phyloP scores from a whole-genome alignment of 2,888 invertebrate species.

The Amphipoea oculea region DNA sequence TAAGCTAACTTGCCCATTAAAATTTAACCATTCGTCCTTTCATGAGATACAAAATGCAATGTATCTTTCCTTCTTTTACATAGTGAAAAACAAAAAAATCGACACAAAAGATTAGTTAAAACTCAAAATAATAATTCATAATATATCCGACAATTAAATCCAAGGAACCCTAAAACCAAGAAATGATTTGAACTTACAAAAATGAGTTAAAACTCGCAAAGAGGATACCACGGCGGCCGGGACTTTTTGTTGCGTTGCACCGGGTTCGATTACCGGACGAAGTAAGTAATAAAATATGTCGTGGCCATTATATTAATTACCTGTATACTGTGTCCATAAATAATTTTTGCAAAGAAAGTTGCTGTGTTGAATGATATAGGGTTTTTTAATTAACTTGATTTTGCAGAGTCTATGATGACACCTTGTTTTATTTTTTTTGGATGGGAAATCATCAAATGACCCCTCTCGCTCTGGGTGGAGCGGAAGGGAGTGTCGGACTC shows the following conservation, averaged over 20 bases:
- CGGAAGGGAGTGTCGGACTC: too few relatives aligned
- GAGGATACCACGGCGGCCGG: constrained; percentile 63
- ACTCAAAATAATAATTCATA: constrained; percentile 19
- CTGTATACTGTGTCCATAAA: constrained; percentile 56
- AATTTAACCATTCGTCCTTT: too few relatives aligned
- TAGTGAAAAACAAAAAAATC: background rate
- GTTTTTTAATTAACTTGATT: constrained; percentile 34
- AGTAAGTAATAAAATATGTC: constrained; percentile 71
- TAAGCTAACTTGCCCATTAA: too few relatives aligned
- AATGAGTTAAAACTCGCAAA: constrained; percentile 71
- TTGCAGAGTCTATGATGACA: background rate
- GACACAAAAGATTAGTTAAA: background rate
- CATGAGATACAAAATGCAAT: too few relatives aligned
- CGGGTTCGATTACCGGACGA: constrained; percentile 67
- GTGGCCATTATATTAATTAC: constrained; percentile 67
- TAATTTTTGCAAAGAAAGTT: constrained; percentile 54
- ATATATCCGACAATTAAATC: constrained; percentile 33
- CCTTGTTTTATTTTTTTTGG: too few relatives aligned
- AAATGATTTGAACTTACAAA: constrained; percentile 78
- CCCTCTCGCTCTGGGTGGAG: too few relatives aligned
- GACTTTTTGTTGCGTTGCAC: constrained; percentile 63
- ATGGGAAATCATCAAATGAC: too few relatives aligned
- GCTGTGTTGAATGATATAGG: constrained; percentile 19
- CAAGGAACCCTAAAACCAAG: constrained; percentile 66
- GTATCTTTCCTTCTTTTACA: too few relatives aligned